Evolutionary conservation across 2,797 vertebrate genomes (phyloP).

Genomic region (Gallinago stenura): DNA sequence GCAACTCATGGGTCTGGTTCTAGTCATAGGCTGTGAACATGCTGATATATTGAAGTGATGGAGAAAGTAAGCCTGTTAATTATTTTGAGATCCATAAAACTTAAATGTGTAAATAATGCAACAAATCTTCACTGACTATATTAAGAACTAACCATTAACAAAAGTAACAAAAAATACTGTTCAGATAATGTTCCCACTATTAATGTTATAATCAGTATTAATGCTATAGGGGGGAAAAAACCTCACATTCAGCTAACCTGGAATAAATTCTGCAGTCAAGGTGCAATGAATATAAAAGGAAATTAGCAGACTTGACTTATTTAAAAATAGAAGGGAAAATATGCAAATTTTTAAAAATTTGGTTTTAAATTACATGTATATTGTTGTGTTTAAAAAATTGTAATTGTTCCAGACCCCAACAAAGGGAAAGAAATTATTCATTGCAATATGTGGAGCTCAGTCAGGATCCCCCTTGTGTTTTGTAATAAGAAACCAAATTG

Average conservation of each 20-base stretch:
- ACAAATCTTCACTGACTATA: background rate
- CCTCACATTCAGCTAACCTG: background rate
- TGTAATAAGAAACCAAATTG: conserved; percentile 49
- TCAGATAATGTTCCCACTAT: background rate
- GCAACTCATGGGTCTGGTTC: background rate
- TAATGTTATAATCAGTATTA: background rate
- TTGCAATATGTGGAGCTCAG: background rate
- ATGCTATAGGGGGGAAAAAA: fast-evolving
- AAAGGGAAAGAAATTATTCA: conserved; percentile 6
- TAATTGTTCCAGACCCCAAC: background rate
- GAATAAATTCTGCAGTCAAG: background rate
- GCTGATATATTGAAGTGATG: background rate
- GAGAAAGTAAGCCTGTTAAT: background rate
- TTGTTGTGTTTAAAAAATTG: background rate
- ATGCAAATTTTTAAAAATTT: background rate
- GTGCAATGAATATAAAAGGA: background rate
- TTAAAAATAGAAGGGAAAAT: background rate
- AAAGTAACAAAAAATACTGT: background rate
- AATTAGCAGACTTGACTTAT: background rate
- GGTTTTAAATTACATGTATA: background rate
- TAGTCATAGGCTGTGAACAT: background rate
- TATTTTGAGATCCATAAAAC: background rate
- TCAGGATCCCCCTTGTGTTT: conserved; percentile 21
- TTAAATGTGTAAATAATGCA: background rate
- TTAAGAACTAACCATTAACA: background rate